Evolutionary conservation across 2,888 invertebrate species (phyloP), one percentile per base, ranked within the genome.

Genomic region (Drosophila subquinaria): DNA sequence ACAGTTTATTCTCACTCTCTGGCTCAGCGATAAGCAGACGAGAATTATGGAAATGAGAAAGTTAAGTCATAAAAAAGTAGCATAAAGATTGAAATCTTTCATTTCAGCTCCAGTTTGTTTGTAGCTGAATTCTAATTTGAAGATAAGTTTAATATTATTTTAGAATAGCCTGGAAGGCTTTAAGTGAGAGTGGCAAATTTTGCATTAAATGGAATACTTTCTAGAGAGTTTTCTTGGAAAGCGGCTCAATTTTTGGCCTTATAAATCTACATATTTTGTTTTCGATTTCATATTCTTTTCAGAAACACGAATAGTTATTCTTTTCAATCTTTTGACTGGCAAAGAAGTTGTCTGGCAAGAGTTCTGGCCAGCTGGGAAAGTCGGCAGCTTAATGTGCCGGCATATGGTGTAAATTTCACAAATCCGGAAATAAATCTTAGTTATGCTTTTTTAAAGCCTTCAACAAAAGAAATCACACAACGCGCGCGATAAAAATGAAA

Each of bases 391-490:
- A 66, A 61, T 66, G 33, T 50, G 48, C 10, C 61, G 67, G 69
- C 82, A 74, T 82, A 81, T 75, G 75, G 75, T 87, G 81, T 87
- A 77, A 77, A 83, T 87, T 84, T 79, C 72, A 69, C 57, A 81
- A 79, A 89, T 82, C 82, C 86, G 88, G 82, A 85, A 88, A 88
- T 89, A 89, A 85, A 89, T 85, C 88, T 88, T 89, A 73, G 89
- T 89, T 84, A 84, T 89, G 88, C 89, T 72, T 76, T 76, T 70
- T 73, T 59, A 69, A 81, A 61, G 56, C 85, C 68, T 71, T 53
- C 57, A 79, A 85, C 82, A 87, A 88, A 67, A 48, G 62, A 47
- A 52, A 40, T 20, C 36, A 45, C 11, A 40, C 60, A 61, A 45
- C 36, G 30, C 57, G 30, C 57, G 70, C 65, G 45, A 81, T 59